phyloP scores from a whole-genome alignment of 2,113 vertebrate genomes.

The Cathartes aura region DNA sequence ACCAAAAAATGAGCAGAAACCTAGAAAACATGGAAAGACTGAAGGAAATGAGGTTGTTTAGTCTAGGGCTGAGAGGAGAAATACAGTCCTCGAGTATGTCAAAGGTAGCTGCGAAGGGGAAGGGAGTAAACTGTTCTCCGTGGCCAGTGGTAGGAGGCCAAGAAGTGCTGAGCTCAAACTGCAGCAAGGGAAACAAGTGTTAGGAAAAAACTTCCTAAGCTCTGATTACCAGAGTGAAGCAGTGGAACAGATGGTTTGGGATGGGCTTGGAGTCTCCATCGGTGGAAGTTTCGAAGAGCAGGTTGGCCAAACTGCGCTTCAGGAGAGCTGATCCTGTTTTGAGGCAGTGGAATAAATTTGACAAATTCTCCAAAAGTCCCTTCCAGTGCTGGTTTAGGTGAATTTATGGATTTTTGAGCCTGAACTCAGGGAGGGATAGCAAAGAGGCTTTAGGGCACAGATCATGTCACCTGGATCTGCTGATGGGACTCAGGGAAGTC shows the following conservation, averaged over 20 bases:
- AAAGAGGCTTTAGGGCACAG: background rate
- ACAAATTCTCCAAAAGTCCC: background rate
- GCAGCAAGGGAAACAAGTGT: background rate
- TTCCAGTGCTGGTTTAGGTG: background rate
- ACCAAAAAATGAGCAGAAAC: background rate
- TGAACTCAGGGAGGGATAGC: background rate
- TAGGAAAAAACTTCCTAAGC: constrained; percentile 16
- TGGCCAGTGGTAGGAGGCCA: background rate
- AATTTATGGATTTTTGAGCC: background rate
- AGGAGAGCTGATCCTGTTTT: background rate
- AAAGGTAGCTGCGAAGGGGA: background rate
- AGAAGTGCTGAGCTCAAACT: background rate
- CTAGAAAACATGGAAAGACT: background rate
- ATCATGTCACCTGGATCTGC: background rate
- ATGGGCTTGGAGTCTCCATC: background rate
- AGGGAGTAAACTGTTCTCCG: background rate
- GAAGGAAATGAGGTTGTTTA: background rate
- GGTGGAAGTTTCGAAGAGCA: background rate
- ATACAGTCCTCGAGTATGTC: background rate
- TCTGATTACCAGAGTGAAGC: background rate
- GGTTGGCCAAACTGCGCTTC: background rate
- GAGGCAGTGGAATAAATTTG: constrained; percentile 37
- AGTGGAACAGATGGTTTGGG: constrained; percentile 27
- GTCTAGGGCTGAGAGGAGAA: background rate
- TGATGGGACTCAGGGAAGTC: background rate